Conservation (phyloP, 2,888 invertebrate species). For the Tyria jacobaeae region DNA sequence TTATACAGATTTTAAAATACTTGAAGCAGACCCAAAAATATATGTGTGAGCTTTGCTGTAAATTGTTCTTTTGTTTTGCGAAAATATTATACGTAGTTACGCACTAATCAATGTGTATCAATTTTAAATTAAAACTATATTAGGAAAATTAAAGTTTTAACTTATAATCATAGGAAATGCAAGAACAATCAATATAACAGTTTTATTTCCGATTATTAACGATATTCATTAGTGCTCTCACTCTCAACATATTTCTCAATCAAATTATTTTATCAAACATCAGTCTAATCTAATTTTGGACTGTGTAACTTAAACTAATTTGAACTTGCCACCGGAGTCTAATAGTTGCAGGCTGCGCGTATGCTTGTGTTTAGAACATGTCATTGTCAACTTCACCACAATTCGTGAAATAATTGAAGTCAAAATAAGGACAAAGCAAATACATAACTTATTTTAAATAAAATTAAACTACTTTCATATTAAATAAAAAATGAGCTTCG, state of each 20-base stretch:
- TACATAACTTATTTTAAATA: neutral
- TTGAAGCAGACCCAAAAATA: too few species aligned
- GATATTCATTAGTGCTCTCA: neutral
- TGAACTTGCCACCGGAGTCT: slow-evolving; percentile 46
- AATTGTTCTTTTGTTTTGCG: too few species aligned
- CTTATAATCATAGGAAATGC: too few species aligned
- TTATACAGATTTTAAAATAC: too few species aligned
- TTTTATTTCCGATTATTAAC: too few species aligned
- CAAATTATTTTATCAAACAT: slow-evolving; percentile 27
- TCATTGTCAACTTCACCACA: slow-evolving; percentile 28
- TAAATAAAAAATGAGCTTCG: neutral
- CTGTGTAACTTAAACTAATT: slow-evolving; percentile 47
- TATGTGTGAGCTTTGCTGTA: too few species aligned
- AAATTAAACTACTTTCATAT: neutral
- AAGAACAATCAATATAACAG: too few species aligned
- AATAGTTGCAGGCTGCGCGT: slow-evolving; percentile 35
- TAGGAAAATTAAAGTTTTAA: too few species aligned
- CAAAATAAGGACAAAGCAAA: neutral
- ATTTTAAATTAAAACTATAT: too few species aligned
- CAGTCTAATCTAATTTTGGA: slow-evolving; percentile 47
- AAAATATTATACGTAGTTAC: too few species aligned
- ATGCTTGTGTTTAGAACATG: slow-evolving; percentile 39
- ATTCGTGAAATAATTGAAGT: slow-evolving; percentile 29
- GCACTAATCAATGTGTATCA: too few species aligned
- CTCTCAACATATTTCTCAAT: slow-evolving; percentile 26